Evolutionary conservation across 2,888 invertebrate genomes (phyloP).

Genomic region (Cephus runcator): DNA sequence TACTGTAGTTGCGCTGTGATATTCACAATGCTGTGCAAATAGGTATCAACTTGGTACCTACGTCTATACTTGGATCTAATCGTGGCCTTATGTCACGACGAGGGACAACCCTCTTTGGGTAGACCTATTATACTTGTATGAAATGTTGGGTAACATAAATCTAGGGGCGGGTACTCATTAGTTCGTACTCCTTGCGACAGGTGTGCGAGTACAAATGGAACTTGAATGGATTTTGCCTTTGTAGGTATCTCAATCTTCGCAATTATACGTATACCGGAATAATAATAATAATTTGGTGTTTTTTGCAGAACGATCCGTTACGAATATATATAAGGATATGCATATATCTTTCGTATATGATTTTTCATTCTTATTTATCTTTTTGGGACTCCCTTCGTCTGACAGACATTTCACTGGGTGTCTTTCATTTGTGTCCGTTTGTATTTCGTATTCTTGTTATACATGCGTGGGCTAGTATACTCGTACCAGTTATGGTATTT

Average conservation of each 20-base stretch:
- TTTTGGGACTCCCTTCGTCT: background rate
- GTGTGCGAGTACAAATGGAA: background rate
- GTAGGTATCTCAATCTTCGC: background rate
- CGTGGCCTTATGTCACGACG: background rate
- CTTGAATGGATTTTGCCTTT: background rate
- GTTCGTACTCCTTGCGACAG: background rate
- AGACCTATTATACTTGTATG: background rate
- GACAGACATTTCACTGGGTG: background rate
- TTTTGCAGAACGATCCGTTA: background rate
- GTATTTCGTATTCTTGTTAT: background rate
- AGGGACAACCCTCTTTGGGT: background rate
- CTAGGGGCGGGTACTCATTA: conserved; percentile 7
- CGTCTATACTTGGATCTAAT: background rate
- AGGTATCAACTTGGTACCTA: background rate
- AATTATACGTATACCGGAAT: background rate
- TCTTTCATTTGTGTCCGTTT: background rate
- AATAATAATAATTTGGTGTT: background rate
- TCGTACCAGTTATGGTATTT: background rate
- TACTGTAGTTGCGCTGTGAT: background rate
- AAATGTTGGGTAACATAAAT: background rate
- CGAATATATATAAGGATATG: background rate
- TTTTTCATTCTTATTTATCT: background rate
- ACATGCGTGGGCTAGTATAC: background rate
- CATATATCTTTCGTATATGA: background rate
- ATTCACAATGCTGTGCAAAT: background rate